Evolutionary conservation across 1,140 invertebrate genomes (phyloP).

Genomic region (Drosophila nebulosa): DNA sequence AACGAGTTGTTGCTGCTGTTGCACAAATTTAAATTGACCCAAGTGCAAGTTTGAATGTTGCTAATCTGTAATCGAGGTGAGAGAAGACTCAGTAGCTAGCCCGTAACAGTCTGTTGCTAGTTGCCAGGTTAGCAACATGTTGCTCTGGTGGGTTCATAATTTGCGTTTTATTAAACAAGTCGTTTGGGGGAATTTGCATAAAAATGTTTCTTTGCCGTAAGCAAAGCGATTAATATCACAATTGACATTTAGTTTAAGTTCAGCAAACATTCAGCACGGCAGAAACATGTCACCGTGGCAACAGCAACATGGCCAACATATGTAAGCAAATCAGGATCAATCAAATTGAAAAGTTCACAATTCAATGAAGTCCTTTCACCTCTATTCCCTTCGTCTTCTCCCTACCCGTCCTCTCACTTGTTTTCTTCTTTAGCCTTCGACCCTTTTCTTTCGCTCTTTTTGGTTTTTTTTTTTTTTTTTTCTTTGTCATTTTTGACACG

Average conservation of each 20-base stretch:
- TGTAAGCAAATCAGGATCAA: slow-evolving; percentile 44
- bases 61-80: slow-evolving; percentile 62
- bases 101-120: neutral
- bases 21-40: slow-evolving; percentile 79
- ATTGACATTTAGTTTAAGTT: slow-evolving; percentile 10
- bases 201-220: slow-evolving; percentile 51
- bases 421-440: slow-evolving; percentile 5
- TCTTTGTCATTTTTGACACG: slow-evolving; percentile 22
- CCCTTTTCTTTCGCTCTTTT: neutral
- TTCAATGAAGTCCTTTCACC: slow-evolving; percentile 50
- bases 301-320: slow-evolving; percentile 9
- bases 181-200: slow-evolving; percentile 58
- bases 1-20: slow-evolving; percentile 48
- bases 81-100: slow-evolving; percentile 1
- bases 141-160: slow-evolving; percentile 57
- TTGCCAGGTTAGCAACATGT: slow-evolving; percentile 28
- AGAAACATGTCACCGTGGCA: slow-evolving; percentile 15
- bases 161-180: slow-evolving; percentile 78
- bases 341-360: slow-evolving; percentile 64
- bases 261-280: slow-evolving; percentile 13
- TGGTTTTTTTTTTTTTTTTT: neutral
- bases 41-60: slow-evolving; percentile 77
- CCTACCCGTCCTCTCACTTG: neutral
- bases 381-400: neutral
- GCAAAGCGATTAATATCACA: slow-evolving; percentile 41